Conservation (phyloP, 2,888 invertebrate genomes). For the Scaptodrosophila latifasciaeformis region DNA sequence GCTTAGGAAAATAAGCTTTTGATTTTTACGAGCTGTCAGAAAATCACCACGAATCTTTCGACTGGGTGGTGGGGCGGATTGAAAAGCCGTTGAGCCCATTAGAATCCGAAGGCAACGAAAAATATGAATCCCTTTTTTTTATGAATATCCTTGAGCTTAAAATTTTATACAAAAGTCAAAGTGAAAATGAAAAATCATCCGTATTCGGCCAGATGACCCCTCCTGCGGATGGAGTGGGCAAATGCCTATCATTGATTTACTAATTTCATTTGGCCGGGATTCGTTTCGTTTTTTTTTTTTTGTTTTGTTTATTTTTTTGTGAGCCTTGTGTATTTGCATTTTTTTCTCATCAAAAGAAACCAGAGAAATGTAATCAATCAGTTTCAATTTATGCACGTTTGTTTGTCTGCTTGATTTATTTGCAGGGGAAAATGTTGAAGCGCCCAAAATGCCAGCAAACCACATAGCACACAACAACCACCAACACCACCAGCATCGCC, state of each 20-base stretch:
- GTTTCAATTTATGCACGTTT: constrained; percentile 15
- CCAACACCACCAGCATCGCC: too few relatives aligned
- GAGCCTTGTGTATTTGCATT: constrained; percentile 23
- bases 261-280: constrained; percentile 22
- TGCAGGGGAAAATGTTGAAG: constrained; percentile 36
- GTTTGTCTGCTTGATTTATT: constrained; percentile 15
- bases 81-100: background rate
- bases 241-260: constrained; percentile 22
- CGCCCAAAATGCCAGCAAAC: constrained; percentile 32
- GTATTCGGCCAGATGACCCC: too few relatives aligned
- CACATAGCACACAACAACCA: constrained; percentile 35
- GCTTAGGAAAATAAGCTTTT: constrained; percentile 8
- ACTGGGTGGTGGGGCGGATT: too few relatives aligned
- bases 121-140: background rate
- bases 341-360: constrained; percentile 25
- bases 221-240: too few relatives aligned
- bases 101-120: background rate
- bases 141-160: constrained; percentile 19
- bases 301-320: constrained; percentile 36
- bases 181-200: too few relatives aligned
- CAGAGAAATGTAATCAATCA: constrained; percentile 36
- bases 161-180: background rate
- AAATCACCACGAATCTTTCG: background rate
- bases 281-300: background rate
- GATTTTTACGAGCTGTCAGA: constrained; percentile 15